phyloP scores from a whole-genome alignment of 2,113 vertebrate species.

The Smithornis capensis region DNA sequence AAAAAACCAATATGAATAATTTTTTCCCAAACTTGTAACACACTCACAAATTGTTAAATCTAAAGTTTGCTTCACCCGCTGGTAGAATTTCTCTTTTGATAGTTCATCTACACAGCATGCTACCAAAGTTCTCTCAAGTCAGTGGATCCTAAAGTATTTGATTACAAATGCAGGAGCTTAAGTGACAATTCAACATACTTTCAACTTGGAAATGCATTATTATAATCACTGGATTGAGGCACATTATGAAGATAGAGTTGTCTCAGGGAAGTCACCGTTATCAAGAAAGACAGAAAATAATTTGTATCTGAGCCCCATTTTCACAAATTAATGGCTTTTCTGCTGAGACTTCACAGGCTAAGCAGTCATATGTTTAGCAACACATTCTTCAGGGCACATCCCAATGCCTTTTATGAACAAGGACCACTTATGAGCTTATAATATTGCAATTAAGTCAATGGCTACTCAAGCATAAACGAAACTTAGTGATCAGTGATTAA shows the following conservation, averaged over 20 bases:
- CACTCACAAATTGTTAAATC: not conserved
- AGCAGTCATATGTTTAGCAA: not conserved
- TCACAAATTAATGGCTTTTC: conserved; percentile 28
- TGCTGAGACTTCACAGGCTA: not conserved
- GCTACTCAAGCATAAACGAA: not conserved
- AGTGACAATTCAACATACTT: not conserved
- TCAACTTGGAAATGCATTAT: conserved; percentile 7
- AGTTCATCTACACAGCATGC: not conserved
- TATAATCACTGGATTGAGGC: conserved; percentile 15
- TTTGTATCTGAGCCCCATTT: conserved; percentile 11
- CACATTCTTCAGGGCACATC: not conserved
- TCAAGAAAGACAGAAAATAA: conserved; percentile 38
- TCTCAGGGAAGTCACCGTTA: conserved; percentile 36
- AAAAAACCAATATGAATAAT: too few species aligned
- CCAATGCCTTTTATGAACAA: not conserved
- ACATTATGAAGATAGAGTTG: not conserved
- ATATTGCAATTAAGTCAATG: conserved; percentile 30
- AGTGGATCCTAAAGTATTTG: not conserved
- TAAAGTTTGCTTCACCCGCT: not conserved
- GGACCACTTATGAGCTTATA: not conserved
- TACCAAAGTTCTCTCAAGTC: not conserved
- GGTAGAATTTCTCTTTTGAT: not conserved
- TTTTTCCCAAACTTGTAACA: not conserved
- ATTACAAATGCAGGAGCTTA: conserved; percentile 3
- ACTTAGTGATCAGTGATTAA: not conserved